Base-by-base conservation (phyloP, 1,140 invertebrate genomes). In the Lasioglossum baleicum region DNA sequence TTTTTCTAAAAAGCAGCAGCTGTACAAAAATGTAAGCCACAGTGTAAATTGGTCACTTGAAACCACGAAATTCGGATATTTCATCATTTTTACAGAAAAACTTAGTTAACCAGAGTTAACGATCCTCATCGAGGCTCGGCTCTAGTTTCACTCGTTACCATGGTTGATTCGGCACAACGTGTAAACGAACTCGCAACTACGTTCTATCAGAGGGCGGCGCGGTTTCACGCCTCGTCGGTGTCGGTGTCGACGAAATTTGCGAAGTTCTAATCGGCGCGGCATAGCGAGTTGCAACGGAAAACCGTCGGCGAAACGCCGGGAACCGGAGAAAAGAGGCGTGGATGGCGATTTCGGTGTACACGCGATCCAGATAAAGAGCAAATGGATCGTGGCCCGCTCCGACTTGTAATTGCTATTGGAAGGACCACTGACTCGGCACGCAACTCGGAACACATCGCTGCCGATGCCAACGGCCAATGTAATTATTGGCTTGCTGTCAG, bases 401-500 rank as follows among this genome's bases (percentile, higher is more conserved):
- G 22, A 64, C 60, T 71, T 74, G 83, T 78, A 85, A 85, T 85
- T 84, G 82, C 42, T 11, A 11, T 44, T 73, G 56, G 75, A 75
- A 78, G 74, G 74, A 72, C 69, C 60, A 72, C 44, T 61, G 78
- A 85, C 79, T 84, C 72, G 66, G 63, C 82, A 44, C 7, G 7
- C 35, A 35, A 56, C 61, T 53, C 22, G 40, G 51, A 35, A 53
- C 68, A 81, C 75, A 56, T 48, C 74, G 48, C 53, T 8, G 60
- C 31, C 60, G 42, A 42, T 60, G 42, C 42, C 26, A 74, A 63
- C 26, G 72, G 44, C 61, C 42, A 75, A 72, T 48, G 67, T 82
- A 86, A 86, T 86, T 85, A 85, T 86, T 86, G 83, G 66, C 67
- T 86, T 79, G 69, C 80, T 72, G 84, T 84, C 83, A 74, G 53